Percentiles rank a stretch among this genome's conserved stretches.
phyloP scores from a whole-genome alignment of 2,888 invertebrate genomes.

The Alloscopus bannaensis region DNA sequence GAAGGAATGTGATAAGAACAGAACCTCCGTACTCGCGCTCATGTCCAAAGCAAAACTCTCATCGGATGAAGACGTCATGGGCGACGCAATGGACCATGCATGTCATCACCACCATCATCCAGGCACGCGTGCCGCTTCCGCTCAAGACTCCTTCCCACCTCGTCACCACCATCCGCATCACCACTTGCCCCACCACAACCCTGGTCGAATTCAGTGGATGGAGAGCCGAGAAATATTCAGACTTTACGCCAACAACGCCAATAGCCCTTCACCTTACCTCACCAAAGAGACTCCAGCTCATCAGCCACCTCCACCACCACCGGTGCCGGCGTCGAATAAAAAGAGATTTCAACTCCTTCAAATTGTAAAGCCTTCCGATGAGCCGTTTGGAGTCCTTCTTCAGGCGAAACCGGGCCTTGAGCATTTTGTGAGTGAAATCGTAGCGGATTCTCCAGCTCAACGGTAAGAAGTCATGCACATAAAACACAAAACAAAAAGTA shows the following conservation, averaged over 20 bases:
- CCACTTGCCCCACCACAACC: neutral
- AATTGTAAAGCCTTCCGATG: constrained; percentile 66
- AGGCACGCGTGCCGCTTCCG: constrained; percentile 1
- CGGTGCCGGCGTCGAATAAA: constrained; percentile 60
- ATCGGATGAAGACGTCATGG: neutral
- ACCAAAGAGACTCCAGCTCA: constrained; percentile 39
- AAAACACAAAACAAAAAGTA: no score
- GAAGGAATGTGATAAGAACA: constrained; percentile 55
- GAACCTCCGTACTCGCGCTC: neutral
- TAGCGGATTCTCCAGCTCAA: constrained; percentile 64
- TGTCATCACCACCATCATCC: constrained; percentile 29
- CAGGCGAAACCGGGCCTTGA: constrained; percentile 48
- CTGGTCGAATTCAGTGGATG: constrained; percentile 68
- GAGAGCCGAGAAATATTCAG: constrained; percentile 72
- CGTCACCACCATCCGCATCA: constrained; percentile 23
- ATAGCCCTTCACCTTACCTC: constrained; percentile 1
- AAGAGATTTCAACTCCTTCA: constrained; percentile 71
- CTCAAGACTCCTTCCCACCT: constrained; percentile 26
- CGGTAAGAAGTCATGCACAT: constrained; percentile 64
- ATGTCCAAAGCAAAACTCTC: neutral
- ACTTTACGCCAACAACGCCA: constrained; percentile 57
- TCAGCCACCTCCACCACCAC: constrained; percentile 62
- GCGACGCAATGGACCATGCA: constrained; percentile 16
- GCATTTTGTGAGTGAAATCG: constrained; percentile 67
- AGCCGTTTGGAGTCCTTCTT: constrained; percentile 67